Conservation (phyloP, 2,797 vertebrate species). For the Eupleurogrammus muticus region DNA sequence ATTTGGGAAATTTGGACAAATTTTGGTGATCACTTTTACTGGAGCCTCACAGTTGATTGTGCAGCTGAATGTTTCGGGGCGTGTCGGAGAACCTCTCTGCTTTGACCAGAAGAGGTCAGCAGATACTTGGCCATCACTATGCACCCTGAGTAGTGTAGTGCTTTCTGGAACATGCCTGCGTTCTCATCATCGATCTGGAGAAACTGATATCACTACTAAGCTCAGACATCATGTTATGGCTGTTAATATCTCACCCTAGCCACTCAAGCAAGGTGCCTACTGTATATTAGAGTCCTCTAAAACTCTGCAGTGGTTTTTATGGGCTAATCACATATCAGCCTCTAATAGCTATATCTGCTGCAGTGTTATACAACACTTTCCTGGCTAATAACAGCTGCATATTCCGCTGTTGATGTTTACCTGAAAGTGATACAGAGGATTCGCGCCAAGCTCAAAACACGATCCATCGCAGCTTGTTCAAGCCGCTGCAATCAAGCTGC, state of each 20-base stretch:
- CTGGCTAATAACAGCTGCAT: slow-evolving; percentile 13
- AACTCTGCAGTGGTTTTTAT: slow-evolving; percentile 21
- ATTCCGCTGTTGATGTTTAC: slow-evolving; percentile 32
- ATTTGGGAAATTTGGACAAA: too few relatives aligned
- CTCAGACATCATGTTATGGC: slow-evolving; percentile 1
- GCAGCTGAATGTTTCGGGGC: neutral
- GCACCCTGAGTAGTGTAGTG: neutral
- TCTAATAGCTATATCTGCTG: slow-evolving; percentile 36
- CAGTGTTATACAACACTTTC: slow-evolving; percentile 24
- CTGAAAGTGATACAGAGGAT: slow-evolving; percentile 13
- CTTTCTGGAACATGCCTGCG: slow-evolving; percentile 11
- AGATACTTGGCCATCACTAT: slow-evolving; percentile 38
- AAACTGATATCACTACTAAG: neutral
- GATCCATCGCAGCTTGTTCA: slow-evolving; percentile 8
- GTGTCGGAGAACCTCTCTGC: neutral
- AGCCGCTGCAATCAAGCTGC: slow-evolving; percentile 18
- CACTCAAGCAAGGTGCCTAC: neutral
- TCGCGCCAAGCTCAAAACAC: slow-evolving; percentile 22
- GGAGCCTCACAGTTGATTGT: too few relatives aligned
- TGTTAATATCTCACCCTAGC: neutral
- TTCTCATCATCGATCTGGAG: neutral
- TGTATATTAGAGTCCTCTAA: neutral
- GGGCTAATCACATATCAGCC: slow-evolving; percentile 30
- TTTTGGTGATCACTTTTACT: too few relatives aligned
- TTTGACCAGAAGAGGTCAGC: slow-evolving; percentile 74